Percentiles rank a stretch among this genome's conserved stretches.
These are phyloP conservation scores for Thymelicus sylvestris DNA, from an alignment of 2,888 invertebrate species.

Conservation along the genomic window DNA sequence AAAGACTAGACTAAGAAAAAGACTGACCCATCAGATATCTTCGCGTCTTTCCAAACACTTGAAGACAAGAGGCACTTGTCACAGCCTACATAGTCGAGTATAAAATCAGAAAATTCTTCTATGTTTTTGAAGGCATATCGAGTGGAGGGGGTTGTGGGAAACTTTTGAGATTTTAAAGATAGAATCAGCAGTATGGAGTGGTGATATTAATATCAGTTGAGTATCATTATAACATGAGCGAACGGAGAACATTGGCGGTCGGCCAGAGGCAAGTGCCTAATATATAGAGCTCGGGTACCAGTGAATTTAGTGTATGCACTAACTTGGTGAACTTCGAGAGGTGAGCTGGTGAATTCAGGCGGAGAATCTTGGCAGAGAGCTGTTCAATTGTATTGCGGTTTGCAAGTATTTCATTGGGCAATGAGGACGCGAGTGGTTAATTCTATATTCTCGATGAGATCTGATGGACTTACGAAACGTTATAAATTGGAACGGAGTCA, in stretches of 20 bases:
- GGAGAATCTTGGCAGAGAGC: constrained; percentile 27
- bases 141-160: constrained; percentile 20
- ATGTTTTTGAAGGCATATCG: constrained; percentile 25
- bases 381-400: constrained; percentile 9
- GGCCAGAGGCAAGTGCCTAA: constrained; percentile 45
- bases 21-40: constrained; percentile 10
- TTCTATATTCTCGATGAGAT: too few relatives aligned
- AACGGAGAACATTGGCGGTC: constrained; percentile 42
- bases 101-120: constrained; percentile 17
- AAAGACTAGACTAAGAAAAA: constrained; percentile 1
- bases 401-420: not conserved
- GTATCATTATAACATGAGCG: constrained; percentile 35
- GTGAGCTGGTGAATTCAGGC: constrained; percentile 21
- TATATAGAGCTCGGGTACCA: constrained; percentile 41
- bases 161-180: constrained; percentile 29
- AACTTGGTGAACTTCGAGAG: constrained; percentile 33
- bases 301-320: constrained; percentile 35
- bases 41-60: constrained; percentile 34
- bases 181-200: constrained; percentile 38
- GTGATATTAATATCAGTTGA: constrained; percentile 41
- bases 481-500: not conserved
- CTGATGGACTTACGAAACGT: too few relatives aligned
- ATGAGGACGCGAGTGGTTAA: too few relatives aligned
- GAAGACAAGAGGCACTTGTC: constrained; percentile 25
- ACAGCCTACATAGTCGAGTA: constrained; percentile 23